These are phyloP conservation scores for Drosophila nikananu DNA, from an alignment of 1,140 invertebrate genomes.

Conservation along the genomic window DNA sequence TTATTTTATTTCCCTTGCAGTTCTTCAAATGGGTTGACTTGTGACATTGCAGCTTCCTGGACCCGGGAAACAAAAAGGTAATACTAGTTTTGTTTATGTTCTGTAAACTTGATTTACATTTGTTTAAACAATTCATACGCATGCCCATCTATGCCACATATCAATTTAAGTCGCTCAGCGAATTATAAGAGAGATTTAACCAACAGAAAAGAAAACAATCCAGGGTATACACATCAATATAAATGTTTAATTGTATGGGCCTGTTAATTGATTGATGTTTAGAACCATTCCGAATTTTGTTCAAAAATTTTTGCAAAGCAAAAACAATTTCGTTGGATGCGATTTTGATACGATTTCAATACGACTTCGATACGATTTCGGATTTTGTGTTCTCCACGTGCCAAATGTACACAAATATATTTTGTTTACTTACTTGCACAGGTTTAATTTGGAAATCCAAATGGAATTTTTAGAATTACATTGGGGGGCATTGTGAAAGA, in stretches of 20 bases:
- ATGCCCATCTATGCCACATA: not conserved
- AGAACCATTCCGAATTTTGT: slow-evolving; percentile 33
- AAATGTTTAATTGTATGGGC: slow-evolving; percentile 41
- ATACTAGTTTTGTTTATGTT: not conserved
- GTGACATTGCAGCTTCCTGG: slow-evolving; percentile 82
- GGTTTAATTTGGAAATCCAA: slow-evolving; percentile 38
- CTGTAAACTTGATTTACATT: not conserved
- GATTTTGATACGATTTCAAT: slow-evolving; percentile 17
- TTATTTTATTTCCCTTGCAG: slow-evolving; percentile 54
- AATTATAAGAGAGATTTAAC: slow-evolving; percentile 7
- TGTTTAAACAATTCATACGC: not conserved
- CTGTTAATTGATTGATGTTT: slow-evolving; percentile 66
- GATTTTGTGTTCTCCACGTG: slow-evolving; percentile 32
- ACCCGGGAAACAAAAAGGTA: slow-evolving; percentile 85
- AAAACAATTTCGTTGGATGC: slow-evolving; percentile 17
- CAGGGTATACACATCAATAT: slow-evolving; percentile 24
- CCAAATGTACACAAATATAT: slow-evolving; percentile 29
- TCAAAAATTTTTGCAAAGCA: slow-evolving; percentile 36
- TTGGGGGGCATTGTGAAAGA: slow-evolving; percentile 22
- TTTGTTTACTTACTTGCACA: slow-evolving; percentile 34
- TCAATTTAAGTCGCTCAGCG: slow-evolving; percentile 5
- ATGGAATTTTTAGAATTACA: slow-evolving; percentile 64
- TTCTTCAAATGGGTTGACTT: slow-evolving; percentile 85
- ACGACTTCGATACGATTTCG: slow-evolving; percentile 9
- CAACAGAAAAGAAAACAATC: slow-evolving; percentile 17